Conservation (phyloP, 2,888 invertebrate genomes). For the Drosophila siamana region DNA sequence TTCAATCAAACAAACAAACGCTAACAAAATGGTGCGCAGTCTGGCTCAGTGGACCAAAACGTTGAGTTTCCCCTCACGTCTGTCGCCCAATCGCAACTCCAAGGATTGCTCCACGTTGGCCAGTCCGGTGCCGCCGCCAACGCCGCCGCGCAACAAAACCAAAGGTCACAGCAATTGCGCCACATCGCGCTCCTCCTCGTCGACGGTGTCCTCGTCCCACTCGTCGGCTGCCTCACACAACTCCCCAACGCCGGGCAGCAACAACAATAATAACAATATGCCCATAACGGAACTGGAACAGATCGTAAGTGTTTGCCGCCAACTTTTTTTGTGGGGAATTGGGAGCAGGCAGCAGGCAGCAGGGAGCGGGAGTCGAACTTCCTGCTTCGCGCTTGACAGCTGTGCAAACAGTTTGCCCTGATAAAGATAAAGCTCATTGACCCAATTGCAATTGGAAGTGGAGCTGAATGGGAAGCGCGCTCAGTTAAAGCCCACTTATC, state of each 20-base stretch:
- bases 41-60: conserved; percentile 96
- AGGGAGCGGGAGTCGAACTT: conserved; percentile 33
- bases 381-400: conserved; percentile 64
- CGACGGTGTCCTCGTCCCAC: conserved; percentile 82
- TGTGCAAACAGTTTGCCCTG: conserved; percentile 61
- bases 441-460: conserved; percentile 58
- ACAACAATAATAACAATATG: conserved; percentile 84
- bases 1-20: conserved; percentile 23
- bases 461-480: conserved; percentile 5
- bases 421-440: conserved; percentile 74
- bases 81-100: conserved; percentile 92
- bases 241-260: conserved; percentile 84
- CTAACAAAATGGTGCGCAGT: conserved; percentile 91
- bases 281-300: conserved; percentile 90
- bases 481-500: conserved; percentile 18
- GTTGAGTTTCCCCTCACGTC: conserved; percentile 93
- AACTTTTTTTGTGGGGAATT: background rate
- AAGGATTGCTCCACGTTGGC: conserved; percentile 87
- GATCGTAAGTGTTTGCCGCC: conserved; percentile 87
- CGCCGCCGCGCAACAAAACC: conserved; percentile 87
- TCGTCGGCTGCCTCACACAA: conserved; percentile 76
- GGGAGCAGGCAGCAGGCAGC: background rate
- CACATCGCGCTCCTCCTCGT: conserved; percentile 86
- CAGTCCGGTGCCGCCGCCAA: conserved; percentile 86
- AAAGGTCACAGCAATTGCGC: conserved; percentile 86